Percentiles rank a stretch among this genome's conserved stretches.
phyloP scores from a whole-genome alignment of 1,140 invertebrate species.

The Pseudachorutes palmiensis region DNA sequence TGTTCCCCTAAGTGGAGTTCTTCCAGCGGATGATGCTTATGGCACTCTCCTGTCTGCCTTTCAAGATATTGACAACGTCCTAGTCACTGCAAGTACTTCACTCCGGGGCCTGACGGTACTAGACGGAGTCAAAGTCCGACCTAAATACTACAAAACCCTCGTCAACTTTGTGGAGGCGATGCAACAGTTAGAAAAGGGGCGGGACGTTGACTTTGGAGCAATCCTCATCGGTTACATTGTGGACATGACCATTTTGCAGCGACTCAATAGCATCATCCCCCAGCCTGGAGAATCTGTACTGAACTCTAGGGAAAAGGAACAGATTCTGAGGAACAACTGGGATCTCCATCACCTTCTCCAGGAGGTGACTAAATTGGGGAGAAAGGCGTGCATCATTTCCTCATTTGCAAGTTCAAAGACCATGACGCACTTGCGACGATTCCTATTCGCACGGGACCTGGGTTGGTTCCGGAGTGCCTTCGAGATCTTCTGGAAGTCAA shows the following conservation, averaged over 20 bases:
- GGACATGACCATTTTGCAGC: not conserved
- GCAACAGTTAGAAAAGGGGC: not conserved
- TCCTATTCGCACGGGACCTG: too few relatives aligned
- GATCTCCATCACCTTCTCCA: not conserved
- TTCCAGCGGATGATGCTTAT: not conserved
- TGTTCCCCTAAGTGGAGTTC: not conserved
- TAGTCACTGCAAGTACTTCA: not conserved
- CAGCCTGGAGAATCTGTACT: not conserved
- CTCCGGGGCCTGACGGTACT: not conserved
- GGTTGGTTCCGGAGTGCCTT: too few relatives aligned
- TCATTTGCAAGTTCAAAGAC: not conserved
- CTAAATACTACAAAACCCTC: not conserved
- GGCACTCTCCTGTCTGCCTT: not conserved
- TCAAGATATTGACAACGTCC: not conserved
- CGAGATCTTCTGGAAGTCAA: too few relatives aligned
- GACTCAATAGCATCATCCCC: too few relatives aligned
- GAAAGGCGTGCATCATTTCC: not conserved
- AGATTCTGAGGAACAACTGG: not conserved
- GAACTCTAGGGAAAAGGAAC: not conserved
- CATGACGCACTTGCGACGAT: not conserved
- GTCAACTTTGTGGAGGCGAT: not conserved
- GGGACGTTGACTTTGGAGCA: slow-evolving; percentile 21
- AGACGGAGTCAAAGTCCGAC: not conserved
- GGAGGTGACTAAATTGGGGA: not conserved
- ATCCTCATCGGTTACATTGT: slow-evolving; percentile 12